Percentiles rank a stretch among this genome's conserved stretches.
Evolutionary conservation across 2,888 invertebrate species (phyloP).

Genomic region (Ophion ellenae): DNA sequence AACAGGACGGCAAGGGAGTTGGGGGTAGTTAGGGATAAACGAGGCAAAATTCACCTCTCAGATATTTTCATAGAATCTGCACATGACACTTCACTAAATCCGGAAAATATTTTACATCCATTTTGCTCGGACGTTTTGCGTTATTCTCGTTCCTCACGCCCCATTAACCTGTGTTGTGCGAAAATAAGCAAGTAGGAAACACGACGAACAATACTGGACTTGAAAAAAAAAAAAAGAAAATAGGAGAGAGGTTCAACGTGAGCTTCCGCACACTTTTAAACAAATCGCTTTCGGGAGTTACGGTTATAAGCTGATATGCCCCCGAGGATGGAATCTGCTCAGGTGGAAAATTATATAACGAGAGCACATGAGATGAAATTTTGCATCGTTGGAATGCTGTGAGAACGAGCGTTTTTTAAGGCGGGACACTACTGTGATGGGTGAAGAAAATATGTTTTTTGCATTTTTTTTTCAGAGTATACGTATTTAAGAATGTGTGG

Average conservation of each 20-base stretch:
- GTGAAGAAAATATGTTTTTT: too few species aligned
- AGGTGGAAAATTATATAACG: too few species aligned
- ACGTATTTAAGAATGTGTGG: too few species aligned
- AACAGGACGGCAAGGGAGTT: neutral
- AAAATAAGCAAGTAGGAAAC: neutral
- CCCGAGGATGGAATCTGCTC: too few species aligned
- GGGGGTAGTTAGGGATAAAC: neutral
- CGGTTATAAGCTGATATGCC: too few species aligned
- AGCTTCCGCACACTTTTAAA: too few species aligned
- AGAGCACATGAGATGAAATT: too few species aligned
- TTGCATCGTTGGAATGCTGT: too few species aligned
- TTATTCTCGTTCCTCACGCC: neutral
- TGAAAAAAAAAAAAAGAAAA: neutral
- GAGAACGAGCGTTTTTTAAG: too few species aligned
- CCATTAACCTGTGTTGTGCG: neutral
- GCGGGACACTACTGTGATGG: too few species aligned
- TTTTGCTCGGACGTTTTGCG: conserved; percentile 3
- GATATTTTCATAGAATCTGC: conserved; percentile 27
- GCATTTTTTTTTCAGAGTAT: too few species aligned
- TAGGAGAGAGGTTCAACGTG: neutral
- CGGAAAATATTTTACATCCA: conserved; percentile 46
- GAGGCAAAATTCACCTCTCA: neutral
- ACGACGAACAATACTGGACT: conserved; percentile 22
- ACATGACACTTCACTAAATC: conserved; percentile 43
- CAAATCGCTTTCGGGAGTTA: too few species aligned